Conservation (phyloP, 2,797 vertebrate genomes). For the Tapera naevia region DNA sequence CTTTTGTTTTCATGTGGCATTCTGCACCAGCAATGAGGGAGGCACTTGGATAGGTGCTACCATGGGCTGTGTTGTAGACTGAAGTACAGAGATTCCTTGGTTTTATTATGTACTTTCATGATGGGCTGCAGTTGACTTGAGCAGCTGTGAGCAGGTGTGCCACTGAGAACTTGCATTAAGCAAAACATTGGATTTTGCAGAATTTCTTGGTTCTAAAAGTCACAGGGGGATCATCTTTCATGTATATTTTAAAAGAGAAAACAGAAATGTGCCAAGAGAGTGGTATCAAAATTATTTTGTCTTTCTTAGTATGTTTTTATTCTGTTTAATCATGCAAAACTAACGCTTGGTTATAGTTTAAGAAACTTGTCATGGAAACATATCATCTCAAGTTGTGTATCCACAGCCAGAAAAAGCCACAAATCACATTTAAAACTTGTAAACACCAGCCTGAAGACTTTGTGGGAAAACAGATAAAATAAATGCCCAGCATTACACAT, state of each 20-base stretch:
- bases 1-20: not conserved
- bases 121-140: not conserved
- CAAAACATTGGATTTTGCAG: not conserved
- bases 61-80: not conserved
- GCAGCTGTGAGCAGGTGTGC: not conserved
- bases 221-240: not conserved
- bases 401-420: not conserved
- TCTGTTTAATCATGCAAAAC: not conserved
- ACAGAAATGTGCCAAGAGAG: not conserved
- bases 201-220: not conserved
- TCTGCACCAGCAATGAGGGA: not conserved
- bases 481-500: not conserved
- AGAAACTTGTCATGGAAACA: not conserved
- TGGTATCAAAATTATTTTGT: not conserved
- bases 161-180: not conserved
- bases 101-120: not conserved
- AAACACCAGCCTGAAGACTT: not conserved
- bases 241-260: not conserved
- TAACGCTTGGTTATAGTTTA: not conserved
- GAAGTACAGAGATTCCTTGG: not conserved
- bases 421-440: not conserved
- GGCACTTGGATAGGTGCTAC: not conserved
- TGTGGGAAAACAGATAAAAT: not conserved
- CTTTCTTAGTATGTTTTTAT: not conserved
- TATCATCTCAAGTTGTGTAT: rapidly evolving